Evolutionary conservation across 2,888 invertebrate species (phyloP).

Genomic region (Athalia circularis): DNA sequence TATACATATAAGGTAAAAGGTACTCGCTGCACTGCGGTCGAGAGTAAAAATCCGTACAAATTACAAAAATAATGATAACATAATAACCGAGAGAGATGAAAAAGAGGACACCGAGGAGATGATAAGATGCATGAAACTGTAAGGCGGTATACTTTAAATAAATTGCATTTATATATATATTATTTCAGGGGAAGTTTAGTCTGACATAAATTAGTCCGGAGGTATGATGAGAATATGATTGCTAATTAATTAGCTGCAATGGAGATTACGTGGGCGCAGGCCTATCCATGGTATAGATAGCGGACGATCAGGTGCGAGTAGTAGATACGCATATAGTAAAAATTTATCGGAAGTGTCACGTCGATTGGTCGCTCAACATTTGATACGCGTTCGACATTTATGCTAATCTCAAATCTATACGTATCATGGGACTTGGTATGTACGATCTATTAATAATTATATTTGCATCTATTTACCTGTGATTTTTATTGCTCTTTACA

Average conservation of each 20-base stretch:
- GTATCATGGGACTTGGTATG: neutral
- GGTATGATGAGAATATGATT: neutral
- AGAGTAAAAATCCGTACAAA: slow-evolving; percentile 9
- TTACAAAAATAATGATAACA: neutral
- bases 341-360: neutral
- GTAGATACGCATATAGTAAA: too few species aligned
- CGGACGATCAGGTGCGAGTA: too few species aligned
- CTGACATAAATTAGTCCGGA: too few species aligned
- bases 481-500: too few species aligned
- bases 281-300: neutral
- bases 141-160: too few species aligned
- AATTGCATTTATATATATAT: too few species aligned
- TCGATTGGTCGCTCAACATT: neutral
- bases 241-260: neutral
- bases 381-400: neutral
- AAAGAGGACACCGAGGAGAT: slow-evolving; percentile 23
- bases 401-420: neutral
- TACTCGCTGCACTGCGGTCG: neutral
- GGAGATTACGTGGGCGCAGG: slow-evolving; percentile 8
- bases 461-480: too few species aligned
- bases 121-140: neutral
- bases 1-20: neutral
- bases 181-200: too few species aligned
- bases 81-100: neutral
- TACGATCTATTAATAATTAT: neutral